Base-by-base conservation (phyloP, 2,797 vertebrate genomes). In the Myotis vivesi region DNA sequence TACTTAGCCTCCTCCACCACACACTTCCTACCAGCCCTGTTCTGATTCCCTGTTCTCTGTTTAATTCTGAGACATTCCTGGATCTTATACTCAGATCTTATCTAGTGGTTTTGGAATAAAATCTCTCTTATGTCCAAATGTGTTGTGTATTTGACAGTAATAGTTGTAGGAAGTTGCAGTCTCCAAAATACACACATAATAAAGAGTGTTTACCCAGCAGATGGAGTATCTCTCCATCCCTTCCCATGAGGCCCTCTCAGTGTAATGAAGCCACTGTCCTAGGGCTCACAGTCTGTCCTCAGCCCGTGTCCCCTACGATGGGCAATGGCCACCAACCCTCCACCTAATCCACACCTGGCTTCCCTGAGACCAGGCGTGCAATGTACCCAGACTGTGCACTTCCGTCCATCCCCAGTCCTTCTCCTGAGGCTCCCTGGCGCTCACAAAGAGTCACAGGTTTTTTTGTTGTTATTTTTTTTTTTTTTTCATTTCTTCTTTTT, bases 291-390 rank as follows among this genome's bases (percentile, higher is more conserved):
- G 17, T 8, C 22, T n/a, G 1, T 36, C 10, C 57, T 30, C 25
- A 62, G 57, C 57, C 57, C 2, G 28, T 5, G 6, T 30, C 25
- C 25, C 25, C 12, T 28, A 62, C 0, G 2, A 62, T 62, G 57
- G 28, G 57, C 28, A 62, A 30, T 0, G 2, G 57, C 12, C 28
- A 23, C 8, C 2, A 2, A 46, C 17, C 7, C 46, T 20, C 19
- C 0, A 3, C 28, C 30, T 22, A 20, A 6, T 3, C 46, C 19
- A 51, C 10, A 22, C 5, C 38, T 10, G 28, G 25, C 3, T 46
- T 12, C 64, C 23, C 49, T 30, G 33, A 41, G 15, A 55, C 10
- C 1, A 0, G 6, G 30, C 5, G 3, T 53, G 71, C 57, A 38
- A 33, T 15, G 16, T 33, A 3, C 8, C 7, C 3, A 22, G 33